Conservation (phyloP, 2,113 vertebrate genomes). For the human region GRCh38 chr6:74308001-74308500, state of each 20-base stretch:
- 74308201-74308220: neutral
- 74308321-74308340: neutral
- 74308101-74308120: neutral
- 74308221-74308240: neutral
- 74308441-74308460: neutral
- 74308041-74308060: neutral
- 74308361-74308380: neutral
- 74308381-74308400: neutral
- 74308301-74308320: slow-evolving; percentile 27
- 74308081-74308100: neutral
- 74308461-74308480: neutral
- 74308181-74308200: neutral
- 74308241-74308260: neutral
- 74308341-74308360: neutral
- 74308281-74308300: neutral
- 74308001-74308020: neutral
- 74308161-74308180: neutral
- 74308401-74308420: neutral
- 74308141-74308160: neutral
- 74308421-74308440: neutral
- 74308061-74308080: neutral
- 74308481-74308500: neutral
- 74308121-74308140: neutral
- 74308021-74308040: neutral
- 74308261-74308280: slow-evolving; percentile 2